A percentile compares a stretch with the other conserved stretches of the same genome.
Evolutionary conservation across 2,888 invertebrate species (phyloP).

Genomic region (Quadriops clusia): DNA sequence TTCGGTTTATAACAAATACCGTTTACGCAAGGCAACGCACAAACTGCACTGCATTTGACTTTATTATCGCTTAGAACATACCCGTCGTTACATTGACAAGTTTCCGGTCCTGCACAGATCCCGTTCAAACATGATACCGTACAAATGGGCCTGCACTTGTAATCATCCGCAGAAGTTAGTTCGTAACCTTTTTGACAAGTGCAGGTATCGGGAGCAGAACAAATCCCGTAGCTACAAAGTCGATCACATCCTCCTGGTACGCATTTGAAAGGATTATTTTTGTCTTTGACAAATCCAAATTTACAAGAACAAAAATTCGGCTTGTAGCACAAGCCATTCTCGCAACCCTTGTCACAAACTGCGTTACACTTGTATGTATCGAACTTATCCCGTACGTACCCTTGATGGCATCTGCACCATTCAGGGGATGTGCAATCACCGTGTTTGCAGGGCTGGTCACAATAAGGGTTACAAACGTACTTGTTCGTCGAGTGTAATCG

Average conservation of each 20-base stretch:
- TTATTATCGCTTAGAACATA: too few species aligned
- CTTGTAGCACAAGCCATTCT: conserved; percentile 9
- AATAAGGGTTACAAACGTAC: conserved; percentile 18
- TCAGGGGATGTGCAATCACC: conserved; percentile 28
- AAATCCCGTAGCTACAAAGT: conserved; percentile 20
- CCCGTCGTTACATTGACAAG: too few species aligned
- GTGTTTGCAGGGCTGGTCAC: conserved; percentile 29
- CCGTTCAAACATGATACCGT: conserved; percentile 8
- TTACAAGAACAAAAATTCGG: conserved; percentile 15
- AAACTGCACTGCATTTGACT: too few species aligned
- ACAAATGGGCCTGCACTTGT: conserved; percentile 8
- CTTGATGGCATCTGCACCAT: conserved; percentile 14
- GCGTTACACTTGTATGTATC: conserved; percentile 12
- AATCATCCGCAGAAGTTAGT: conserved; percentile 5
- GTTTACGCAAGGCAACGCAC: too few species aligned
- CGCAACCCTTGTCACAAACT: conserved; percentile 9
- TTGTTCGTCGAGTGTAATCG: background rate
- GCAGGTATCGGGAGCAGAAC: conserved; percentile 2
- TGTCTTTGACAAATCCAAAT: conserved; percentile 28
- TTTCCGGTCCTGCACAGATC: too few species aligned
- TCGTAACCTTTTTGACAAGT: conserved; percentile 4
- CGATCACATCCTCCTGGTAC: conserved; percentile 6
- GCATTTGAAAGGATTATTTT: conserved; percentile 3
- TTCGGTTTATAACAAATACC: too few species aligned
- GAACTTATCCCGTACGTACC: too few species aligned